A percentile compares a stretch with the other conserved stretches of the same genome.
phyloP scores from a whole-genome alignment of 2,888 invertebrate species.

The Pristionchus japonicus region DNA sequence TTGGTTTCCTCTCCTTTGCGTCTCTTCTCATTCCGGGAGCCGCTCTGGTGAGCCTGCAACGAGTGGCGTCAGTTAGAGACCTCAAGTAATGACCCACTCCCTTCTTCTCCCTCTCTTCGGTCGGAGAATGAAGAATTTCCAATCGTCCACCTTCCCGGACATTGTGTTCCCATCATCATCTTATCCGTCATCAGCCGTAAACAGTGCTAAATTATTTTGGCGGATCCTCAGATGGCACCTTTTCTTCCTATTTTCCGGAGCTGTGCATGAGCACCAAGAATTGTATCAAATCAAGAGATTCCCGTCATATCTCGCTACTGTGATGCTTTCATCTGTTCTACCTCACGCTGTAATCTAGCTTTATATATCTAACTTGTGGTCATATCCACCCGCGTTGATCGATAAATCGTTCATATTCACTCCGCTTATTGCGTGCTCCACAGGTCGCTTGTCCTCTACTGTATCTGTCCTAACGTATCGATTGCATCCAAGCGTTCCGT shows the following conservation, averaged over 20 bases:
- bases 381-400: not conserved
- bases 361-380: not conserved
- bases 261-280: too few species aligned
- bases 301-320: too few species aligned
- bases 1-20: not conserved
- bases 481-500: not conserved
- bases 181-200: too few species aligned
- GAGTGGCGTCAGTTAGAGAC: not conserved
- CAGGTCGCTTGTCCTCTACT: constrained; percentile 15
- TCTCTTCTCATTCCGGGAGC: not conserved
- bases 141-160: too few species aligned
- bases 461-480: not conserved
- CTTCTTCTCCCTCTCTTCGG: not conserved
- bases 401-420: not conserved
- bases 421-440: too few species aligned
- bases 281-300: too few species aligned
- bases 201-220: too few species aligned
- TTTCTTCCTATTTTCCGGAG: too few species aligned
- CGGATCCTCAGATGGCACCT: too few species aligned
- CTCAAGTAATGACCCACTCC: not conserved
- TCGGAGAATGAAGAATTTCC: not conserved
- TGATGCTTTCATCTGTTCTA: too few species aligned
- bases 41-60: not conserved
- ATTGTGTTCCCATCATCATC: too few species aligned
- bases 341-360: not conserved